These are phyloP conservation scores for Aplysina aerophoba DNA, from an alignment of 37 sponge, comb jelly and placozoan species.

Conservation along the genomic window DNA sequence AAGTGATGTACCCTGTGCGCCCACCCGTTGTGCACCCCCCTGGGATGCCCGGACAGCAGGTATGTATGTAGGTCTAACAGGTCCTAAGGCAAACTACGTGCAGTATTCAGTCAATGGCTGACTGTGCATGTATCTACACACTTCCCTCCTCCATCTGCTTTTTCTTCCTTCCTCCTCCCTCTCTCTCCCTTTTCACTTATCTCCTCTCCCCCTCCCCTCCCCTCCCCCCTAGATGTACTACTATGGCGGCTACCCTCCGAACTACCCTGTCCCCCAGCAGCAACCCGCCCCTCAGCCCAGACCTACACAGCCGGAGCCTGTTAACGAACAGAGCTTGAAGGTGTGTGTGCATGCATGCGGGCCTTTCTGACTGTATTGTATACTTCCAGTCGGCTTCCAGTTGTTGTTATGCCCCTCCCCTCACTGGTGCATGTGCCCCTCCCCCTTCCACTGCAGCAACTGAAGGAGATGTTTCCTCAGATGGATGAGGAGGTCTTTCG, in stretches of 20 bases:
- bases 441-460: constrained; percentile 2
- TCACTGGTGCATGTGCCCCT: background rate
- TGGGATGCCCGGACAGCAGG: no score
- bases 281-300: constrained; percentile 9
- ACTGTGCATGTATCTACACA: no score
- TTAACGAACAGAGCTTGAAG: constrained; percentile 26
- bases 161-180: no score
- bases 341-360: constrained; percentile 22
- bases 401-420: background rate
- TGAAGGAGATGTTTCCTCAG: constrained; percentile 97
- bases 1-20: background rate
- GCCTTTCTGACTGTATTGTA: background rate
- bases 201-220: no score
- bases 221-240: constrained; percentile 53
- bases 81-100: no score
- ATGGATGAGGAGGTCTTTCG: constrained; percentile 87
- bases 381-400: background rate
- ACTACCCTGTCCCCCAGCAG: constrained; percentile 16
- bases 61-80: no score
- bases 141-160: no score
- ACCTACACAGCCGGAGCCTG: constrained; percentile 1
- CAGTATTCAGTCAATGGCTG: no score
- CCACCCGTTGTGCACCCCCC: no score
- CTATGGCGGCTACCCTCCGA: constrained; percentile 59
- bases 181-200: no score